These are phyloP conservation scores for Sympetrum striolatum DNA, from an alignment of 2,888 invertebrate genomes.

Conservation along the genomic window DNA sequence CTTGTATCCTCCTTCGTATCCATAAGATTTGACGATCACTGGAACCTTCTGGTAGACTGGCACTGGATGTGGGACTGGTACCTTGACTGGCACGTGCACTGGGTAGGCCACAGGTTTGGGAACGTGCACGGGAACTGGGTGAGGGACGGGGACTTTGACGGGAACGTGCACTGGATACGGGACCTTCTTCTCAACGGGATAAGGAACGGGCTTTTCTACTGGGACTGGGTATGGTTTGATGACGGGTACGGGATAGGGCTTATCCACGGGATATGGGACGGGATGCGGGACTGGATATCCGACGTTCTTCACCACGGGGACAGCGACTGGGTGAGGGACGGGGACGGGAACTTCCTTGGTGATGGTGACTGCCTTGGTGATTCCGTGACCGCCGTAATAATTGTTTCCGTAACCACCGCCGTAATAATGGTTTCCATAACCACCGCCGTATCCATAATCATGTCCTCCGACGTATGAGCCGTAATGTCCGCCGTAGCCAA, in stretches of 20 bases:
- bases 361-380: neutral
- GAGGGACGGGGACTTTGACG: conserved; percentile 60
- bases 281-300: neutral
- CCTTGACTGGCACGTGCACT: conserved; percentile 26
- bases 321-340: neutral
- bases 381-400: neutral
- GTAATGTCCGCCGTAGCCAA: conserved; percentile 25
- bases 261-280: conserved; percentile 16
- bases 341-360: neutral
- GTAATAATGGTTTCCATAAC: neutral
- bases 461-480: neutral
- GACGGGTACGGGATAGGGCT: conserved; percentile 45
- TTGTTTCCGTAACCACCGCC: neutral
- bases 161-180: conserved; percentile 44
- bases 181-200: conserved; percentile 53
- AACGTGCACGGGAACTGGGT: conserved; percentile 49
- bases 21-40: neutral
- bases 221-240: conserved; percentile 44
- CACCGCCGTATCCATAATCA: neutral
- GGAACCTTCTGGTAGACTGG: neutral
- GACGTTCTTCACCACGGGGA: neutral
- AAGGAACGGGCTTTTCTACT: conserved; percentile 26
- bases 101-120: conserved; percentile 52
- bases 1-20: neutral
- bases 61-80: conserved; percentile 41